Evolutionary conservation across 2,113 vertebrate genomes (phyloP), one percentile per base, ranked within the genome.

Genomic region (Aspidoscelis tigris): DNA sequence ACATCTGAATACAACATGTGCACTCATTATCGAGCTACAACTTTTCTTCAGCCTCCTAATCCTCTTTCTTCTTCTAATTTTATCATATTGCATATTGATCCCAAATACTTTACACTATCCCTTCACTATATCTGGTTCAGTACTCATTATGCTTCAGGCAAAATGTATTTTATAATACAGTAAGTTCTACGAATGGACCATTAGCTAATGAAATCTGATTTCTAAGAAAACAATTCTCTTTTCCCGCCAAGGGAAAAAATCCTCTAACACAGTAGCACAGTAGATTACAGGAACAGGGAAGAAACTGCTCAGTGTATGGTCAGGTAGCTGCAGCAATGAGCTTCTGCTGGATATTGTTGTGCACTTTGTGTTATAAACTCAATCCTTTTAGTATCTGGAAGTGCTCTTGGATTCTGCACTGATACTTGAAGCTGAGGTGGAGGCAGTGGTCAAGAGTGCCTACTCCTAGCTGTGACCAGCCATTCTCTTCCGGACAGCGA

Each of bases 21-120:
- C 22, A 16, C 18, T 33, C 18, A 44, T 20, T 24, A 75, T 24
- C 12, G 7, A 75, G 26, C 26, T 33, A 76, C 3, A 76, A 50
- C 24, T 22, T 22, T 75, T 84, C 61, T 64, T 33, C 84, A 66
- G 58, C 18, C 4, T 58, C 87, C 50, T 74, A 72, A 14, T 14
- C 4, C 76, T 16, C 69, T 22, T 39, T 5, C 2, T 86, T 21
- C 76, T 86, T 83, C 72, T 83, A 72, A 87, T 91, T 82, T 91
- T 44, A 74, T 86, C 55, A 81, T 86, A 43, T n/a, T 55, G 43
- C 10, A 58, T 71, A 64, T 73, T 53, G n/a, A 71, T 71, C 66
- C 50, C 24, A 73, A 82, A 61, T 2, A 44, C 10, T 73, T n/a
- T 61, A 61, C 58, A 61, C 14, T 61, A 61, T 61, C 12, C 58